Base-by-base conservation (phyloP, 1,140 invertebrate species). In the Pseudomyrmex pallidus region DNA sequence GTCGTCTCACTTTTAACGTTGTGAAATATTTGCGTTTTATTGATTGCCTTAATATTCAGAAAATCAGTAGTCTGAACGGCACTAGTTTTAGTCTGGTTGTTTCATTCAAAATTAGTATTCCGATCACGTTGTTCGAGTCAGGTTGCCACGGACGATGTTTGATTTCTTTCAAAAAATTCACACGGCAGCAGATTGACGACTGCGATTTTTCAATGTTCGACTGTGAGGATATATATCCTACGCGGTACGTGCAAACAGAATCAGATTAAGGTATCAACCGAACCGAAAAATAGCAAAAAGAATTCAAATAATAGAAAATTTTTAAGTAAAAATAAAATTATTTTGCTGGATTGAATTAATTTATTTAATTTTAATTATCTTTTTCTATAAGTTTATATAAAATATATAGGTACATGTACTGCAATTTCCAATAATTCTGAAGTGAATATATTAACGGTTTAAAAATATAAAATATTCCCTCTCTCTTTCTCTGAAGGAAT, bases 141-240 rank as follows among this genome's bases (percentile, higher is more conserved):
- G 54, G 57, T 68, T 70, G 76, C 52, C 12, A 72, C 20, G 76
- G 44, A 80, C 76, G 76, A 78, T 66, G 56, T 80, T 80, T 80
- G 76, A 80, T 80, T 80, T 80, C 76, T 80, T 80, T 70, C 76
- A 66, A 80, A 80, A 78, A 80, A 80, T 80, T 80, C 76, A 80
- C 76, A 70, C 76, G 64, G 54, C 76, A 70, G 56, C 56, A 80
- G 76, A 80, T 80, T 80, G 76, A 80, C 76, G 66, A 70, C 66
- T 56, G 15, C 76, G 68, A 80, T 80, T 80, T 80, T 80, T 80
- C 76, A 80, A 72, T 72, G 76, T n/a, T 80, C 76, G 54, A n/a
- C 64, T 68, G 56, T 22, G 54, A 46, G 76, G 56, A 80, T 80
- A 80, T 80, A 72, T 61, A 22, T 80, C 68, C 67, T 80, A 48